Base-by-base conservation (phyloP, 2,797 vertebrate species). In the Clarias laeviceps region DNA sequence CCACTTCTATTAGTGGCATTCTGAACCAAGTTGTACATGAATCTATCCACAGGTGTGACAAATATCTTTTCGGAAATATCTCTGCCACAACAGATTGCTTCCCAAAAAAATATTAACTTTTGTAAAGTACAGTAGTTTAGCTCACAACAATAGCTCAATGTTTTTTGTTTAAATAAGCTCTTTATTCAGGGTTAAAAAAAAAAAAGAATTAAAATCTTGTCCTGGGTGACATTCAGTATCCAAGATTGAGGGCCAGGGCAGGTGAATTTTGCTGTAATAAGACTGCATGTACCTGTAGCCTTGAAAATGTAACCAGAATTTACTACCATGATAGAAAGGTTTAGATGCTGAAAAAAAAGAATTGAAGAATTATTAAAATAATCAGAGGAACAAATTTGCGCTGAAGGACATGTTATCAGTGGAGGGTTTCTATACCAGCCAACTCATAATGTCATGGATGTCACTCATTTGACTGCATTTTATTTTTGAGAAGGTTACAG, bases 321-420 rank as follows among this genome's bases (percentile, higher is more conserved):
- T 80, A 64, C 62, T 64, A n/a, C n/a, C 17, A 14, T 24, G 72
- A 70, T 3, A 15, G 18, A 37, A 45, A 69, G 34, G 34, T 62
- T 24, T 80, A 87, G 78, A 27, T 83, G 65, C 82, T 80, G 82
- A 2, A 86, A 76, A 77, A 83, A 61, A n/a, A n/a, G n/a, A 77
- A 76, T 82, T 40, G 77, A 69, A 76, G 50, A 85, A 83, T 85
- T 76, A 6, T 32, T 64, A 74, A 82, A 85, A 57, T 88, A 54
- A 79, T 85, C 9, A 54, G 54, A 84, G 34, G 54, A 34, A 79
- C 22, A 54, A 45, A 70, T 87, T 86, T 82, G 82, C 88, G 89
- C 89, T 83, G 79, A 93, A 92, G 92, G 92, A 88, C 91, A 93
- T 94, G 91, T 92, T 91, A 94, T 93, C 92, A 89, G 87, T 62